Percentiles rank a stretch among this genome's conserved stretches.
phyloP scores from a whole-genome alignment of 1,140 invertebrate species.

The Aphelenchoides besseyi region DNA sequence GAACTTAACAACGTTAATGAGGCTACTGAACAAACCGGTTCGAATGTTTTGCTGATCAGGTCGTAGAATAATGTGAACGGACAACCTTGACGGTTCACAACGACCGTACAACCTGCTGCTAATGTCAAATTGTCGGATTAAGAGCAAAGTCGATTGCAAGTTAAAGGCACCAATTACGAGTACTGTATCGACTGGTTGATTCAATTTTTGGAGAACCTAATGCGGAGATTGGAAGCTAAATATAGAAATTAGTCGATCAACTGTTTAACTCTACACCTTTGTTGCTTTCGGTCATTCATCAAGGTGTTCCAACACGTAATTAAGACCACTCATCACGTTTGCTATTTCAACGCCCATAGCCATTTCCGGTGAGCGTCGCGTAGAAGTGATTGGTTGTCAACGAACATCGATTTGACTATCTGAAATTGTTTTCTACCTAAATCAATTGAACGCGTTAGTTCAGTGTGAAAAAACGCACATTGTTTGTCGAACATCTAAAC shows the following conservation, averaged over 20 bases:
- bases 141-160: slow-evolving; percentile 82
- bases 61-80: neutral
- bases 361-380: neutral
- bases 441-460: neutral
- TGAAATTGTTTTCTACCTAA: neutral
- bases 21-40: slow-evolving; percentile 68
- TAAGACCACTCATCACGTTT: neutral
- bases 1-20: slow-evolving; percentile 67
- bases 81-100: slow-evolving; percentile 85
- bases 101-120: slow-evolving; percentile 83
- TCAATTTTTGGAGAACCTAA: neutral
- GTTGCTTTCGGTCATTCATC: neutral
- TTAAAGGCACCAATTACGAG: slow-evolving; percentile 94
- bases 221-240: neutral
- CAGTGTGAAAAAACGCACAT: neutral
- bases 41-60: slow-evolving; percentile 77
- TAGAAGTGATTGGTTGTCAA: neutral
- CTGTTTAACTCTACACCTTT: neutral
- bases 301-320: neutral
- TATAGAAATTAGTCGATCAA: neutral
- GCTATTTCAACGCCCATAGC: neutral
- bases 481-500: slow-evolving; percentile 17
- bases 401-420: neutral
- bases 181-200: slow-evolving; percentile 73
- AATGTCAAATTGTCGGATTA: slow-evolving; percentile 76